Base-by-base conservation (phyloP, 2,113 vertebrate species). In the Anthoscopus minutus region DNA sequence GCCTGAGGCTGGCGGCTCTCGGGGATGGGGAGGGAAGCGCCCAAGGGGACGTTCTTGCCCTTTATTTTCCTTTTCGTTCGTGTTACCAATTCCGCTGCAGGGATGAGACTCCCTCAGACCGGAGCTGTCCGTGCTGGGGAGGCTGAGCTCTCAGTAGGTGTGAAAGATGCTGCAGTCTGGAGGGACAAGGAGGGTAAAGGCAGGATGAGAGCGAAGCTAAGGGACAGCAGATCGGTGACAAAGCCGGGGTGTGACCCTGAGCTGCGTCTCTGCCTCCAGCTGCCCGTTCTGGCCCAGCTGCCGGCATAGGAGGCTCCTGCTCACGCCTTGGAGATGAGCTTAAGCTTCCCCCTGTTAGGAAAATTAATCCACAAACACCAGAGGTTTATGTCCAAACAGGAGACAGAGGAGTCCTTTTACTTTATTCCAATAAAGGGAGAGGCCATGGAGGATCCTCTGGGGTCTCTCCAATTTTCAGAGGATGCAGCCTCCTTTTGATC, bases 21-120 rank as follows among this genome's bases (percentile, higher is more conserved):
- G 5, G 58, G 23, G 16, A 22, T 44, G 65, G 35, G 13, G 4
- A 38, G 69, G 53, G 74, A 70, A 56, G 22, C 76, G 42, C 45
- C 5, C 69, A 1, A 8, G 38, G 40, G 61, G 60, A 56, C 7
- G 24, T 18, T 22, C 16, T 31, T 70, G 65, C 13, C 5, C 22
- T 60, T 54, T 35, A 27, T 60, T 80, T 44, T 17, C 40, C 22
- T 57, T 73, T 83, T 30, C 8, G 7, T 83, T 48, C 53, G 14
- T 31, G 6, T 20, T 40, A 35, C 21, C 2, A 1, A 13, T n/a
- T 65, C 37, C 15, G 3, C 31, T n/a, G 78, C 18, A 20, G 57
- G 2, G 0, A 22, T 25, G 5, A 19, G 24, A 2, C 21, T 14
- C 5, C 15, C 37, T 23, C 33, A 14, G 73, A 4, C 20, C 3